phyloP scores from a whole-genome alignment of 2,888 invertebrate species.

The Pemphredon lugubris region DNA sequence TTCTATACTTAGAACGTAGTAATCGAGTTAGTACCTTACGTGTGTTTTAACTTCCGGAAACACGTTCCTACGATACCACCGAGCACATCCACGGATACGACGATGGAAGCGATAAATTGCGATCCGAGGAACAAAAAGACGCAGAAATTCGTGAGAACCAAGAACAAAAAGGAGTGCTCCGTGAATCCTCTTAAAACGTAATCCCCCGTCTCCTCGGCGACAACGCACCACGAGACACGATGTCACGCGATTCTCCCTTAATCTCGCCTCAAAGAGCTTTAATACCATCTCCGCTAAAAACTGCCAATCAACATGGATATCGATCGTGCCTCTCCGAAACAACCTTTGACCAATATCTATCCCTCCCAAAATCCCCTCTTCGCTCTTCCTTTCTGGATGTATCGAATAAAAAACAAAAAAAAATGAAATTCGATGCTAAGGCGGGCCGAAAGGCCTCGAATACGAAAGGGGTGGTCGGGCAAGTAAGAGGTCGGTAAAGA shows the following conservation, averaged over 20 bases:
- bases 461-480: constrained; percentile 42
- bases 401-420: background rate
- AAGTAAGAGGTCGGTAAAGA: constrained; percentile 42
- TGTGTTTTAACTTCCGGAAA: background rate
- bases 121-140: background rate
- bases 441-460: constrained; percentile 27
- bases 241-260: background rate
- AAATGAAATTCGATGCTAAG: constrained; percentile 40
- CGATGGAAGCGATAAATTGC: background rate
- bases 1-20: constrained; percentile 38
- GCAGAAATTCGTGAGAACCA: background rate
- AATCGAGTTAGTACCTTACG: background rate
- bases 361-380: constrained; percentile 8
- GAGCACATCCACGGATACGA: background rate
- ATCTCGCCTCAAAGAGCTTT: constrained; percentile 1
- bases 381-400: background rate
- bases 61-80: background rate
- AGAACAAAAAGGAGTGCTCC: background rate
- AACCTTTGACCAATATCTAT: constrained; percentile 45
- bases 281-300: constrained; percentile 25
- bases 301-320: constrained; percentile 47
- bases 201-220: background rate
- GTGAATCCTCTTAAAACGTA: background rate
- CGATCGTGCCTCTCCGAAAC: constrained; percentile 26
- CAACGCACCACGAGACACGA: no score